Evolutionary conservation across 2,113 vertebrate genomes (phyloP), one percentile per base, ranked within the genome.

Genomic region (Dasyprocta punctata): DNA sequence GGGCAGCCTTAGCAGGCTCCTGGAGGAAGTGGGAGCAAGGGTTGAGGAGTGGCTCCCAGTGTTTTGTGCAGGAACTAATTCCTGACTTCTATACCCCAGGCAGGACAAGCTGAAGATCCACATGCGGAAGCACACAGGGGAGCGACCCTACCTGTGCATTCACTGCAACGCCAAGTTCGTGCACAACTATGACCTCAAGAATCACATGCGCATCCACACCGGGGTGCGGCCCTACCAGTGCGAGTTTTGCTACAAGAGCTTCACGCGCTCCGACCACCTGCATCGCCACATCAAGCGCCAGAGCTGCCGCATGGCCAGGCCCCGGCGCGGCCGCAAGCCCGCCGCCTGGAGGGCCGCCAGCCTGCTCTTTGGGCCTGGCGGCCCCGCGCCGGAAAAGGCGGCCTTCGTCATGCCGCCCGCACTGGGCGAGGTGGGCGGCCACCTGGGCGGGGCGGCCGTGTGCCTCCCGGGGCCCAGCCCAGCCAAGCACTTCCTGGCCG

Each of bases 91-190:
- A 44, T 82, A 0, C 97, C 97, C 5, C 98, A 99, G 99, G 98
- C 99, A 99, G 97, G 99, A 99, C 99, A 99, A 99, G 97, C 99
- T 99, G 30, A 99, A 99, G 98, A 99, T 99, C 97, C 99, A 99
- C 98, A 99, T 99, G 99, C 98, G 99, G 88, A 99, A 99, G 98
- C 99, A 99, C 98, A 99, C 99, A 0, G 99, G 99, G 6, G 99
- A 99, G 97, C 99, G 99, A 85, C 99, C 99, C 0, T 99, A 99
- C 98, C 99, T 99, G 97, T 99, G 99, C 98, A 99, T 99, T 97
- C 99, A 99, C 98, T 99, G 99, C 99, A 99, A 99, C 52, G 99
- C 99, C 98, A 99, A 99, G 96, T 99, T 99, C 5, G 99, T 99
- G 97, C 99, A 99, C 99, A 99, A 99, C 99, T 99, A 99, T 24